These are phyloP conservation scores for Prorops nasuta DNA, from an alignment of 1,140 invertebrate genomes.

Conservation along the genomic window DNA sequence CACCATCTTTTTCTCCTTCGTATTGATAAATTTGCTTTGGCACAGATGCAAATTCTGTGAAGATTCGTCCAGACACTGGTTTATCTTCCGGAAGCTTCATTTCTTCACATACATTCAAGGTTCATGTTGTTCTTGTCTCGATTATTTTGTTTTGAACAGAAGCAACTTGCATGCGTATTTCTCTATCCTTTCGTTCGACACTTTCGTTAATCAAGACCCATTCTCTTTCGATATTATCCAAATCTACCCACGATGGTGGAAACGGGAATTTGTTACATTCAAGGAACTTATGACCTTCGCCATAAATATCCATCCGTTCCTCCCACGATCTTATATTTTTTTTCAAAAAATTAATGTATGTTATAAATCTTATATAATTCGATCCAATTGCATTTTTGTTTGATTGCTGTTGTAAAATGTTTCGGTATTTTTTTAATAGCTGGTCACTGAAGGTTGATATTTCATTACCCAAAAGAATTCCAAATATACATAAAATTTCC, in stretches of 20 bases:
- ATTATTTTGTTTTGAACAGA: slow-evolving; percentile 99
- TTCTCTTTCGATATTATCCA: slow-evolving; percentile 99
- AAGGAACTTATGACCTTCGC: slow-evolving; percentile 94
- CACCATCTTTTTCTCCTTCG: slow-evolving; percentile 97
- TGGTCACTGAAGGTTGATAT: slow-evolving; percentile 92
- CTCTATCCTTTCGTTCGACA: slow-evolving; percentile 95
- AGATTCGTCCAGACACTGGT: slow-evolving; percentile 92
- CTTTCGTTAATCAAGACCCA: slow-evolving; percentile 99
- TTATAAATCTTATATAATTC: slow-evolving; percentile 97
- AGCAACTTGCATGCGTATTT: slow-evolving; percentile 95
- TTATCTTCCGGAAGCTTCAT: slow-evolving; percentile 94
- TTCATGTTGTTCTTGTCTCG: slow-evolving; percentile 88
- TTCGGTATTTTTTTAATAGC: slow-evolving; percentile 92
- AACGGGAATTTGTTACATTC: slow-evolving; percentile 98
- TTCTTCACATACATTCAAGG: slow-evolving; percentile 94
- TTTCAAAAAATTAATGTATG: slow-evolving; percentile 96
- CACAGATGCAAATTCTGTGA: slow-evolving; percentile 88
- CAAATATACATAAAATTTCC: slow-evolving; percentile 96
- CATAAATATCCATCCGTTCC: slow-evolving; percentile 77
- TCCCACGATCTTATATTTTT: slow-evolving; percentile 85
- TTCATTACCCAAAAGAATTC: slow-evolving; percentile 86
- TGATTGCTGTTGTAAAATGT: slow-evolving; percentile 94
- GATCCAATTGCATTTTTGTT: slow-evolving; percentile 97
- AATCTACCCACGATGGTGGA: slow-evolving; percentile 93
- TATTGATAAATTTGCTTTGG: slow-evolving; percentile 92